Percentiles rank a stretch among this genome's conserved stretches.
These are phyloP conservation scores for Carcinoscorpius rotundicauda DNA, from an alignment of 1,140 invertebrate species.

Conservation along the genomic window DNA sequence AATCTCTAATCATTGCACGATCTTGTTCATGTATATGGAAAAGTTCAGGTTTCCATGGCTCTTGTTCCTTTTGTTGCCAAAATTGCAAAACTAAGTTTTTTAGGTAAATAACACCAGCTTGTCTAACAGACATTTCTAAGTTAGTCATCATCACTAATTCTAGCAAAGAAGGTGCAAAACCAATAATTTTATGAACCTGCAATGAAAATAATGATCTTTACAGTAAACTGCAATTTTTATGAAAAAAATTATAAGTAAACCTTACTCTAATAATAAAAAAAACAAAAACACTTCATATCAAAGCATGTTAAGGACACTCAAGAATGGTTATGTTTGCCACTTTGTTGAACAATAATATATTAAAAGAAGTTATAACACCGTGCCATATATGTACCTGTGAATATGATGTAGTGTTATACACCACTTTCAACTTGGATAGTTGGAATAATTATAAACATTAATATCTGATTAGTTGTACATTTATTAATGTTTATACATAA, in stretches of 20 bases:
- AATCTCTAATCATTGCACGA: conserved; percentile 76
- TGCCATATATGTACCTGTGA: too few species aligned
- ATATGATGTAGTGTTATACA: too few species aligned
- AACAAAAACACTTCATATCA: not conserved
- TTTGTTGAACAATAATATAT: too few species aligned
- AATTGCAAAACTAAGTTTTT: conserved; percentile 85
- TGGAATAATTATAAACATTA: too few species aligned
- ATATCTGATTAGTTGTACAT: too few species aligned
- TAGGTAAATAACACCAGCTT: conserved; percentile 91
- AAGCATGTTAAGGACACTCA: not conserved
- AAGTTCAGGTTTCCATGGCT: conserved; percentile 52
- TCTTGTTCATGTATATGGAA: conserved; percentile 96
- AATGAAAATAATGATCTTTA: conserved; percentile 9
- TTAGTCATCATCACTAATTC: conserved; percentile 79
- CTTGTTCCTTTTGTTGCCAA: conserved; percentile 76
- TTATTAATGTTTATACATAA: too few species aligned
- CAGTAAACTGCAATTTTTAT: not conserved
- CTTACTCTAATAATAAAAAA: not conserved
- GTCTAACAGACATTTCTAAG: conserved; percentile 79
- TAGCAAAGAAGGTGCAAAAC: conserved; percentile 82
- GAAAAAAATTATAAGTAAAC: conserved; percentile 3
- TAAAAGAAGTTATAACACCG: too few species aligned
- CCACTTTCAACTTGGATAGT: too few species aligned
- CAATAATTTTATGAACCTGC: conserved; percentile 88
- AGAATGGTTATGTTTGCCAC: too few species aligned